Evolutionary conservation across 2,797 vertebrate genomes (phyloP), one percentile per base, ranked within the genome.

Genomic region (Linurgus olivaceus): DNA sequence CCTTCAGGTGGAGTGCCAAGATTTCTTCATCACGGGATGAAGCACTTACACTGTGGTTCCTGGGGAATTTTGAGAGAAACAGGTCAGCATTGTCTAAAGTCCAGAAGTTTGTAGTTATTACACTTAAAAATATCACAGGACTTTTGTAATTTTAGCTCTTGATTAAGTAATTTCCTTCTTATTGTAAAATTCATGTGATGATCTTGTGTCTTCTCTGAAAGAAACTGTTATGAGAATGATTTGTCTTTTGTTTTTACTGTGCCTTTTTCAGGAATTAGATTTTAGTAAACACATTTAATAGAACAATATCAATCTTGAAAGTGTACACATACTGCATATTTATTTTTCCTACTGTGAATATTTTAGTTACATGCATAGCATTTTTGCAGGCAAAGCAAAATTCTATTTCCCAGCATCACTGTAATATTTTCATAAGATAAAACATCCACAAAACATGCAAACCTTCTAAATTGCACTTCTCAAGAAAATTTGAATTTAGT

Each of bases 131-230:
- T 50, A 48, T 57, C 38, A 91, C 31, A 75, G 38, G 25, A 75
- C 47, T 95, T 59, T 35, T 31, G 21, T 79, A 94, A 95, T 97
- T 96, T 96, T 95, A 95, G 75, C 35, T 93, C 68, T 90, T 72
- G 47, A 88, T 68, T 42, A 92, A 92, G 71, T 82, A 85, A 81
- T 91, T 91, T 94, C 24, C 58, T 96, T 95, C 71, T 79, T 91
- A 33, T 40, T 84, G 62, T 76, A 91, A 87, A 89, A 93, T 61
- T 86, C 95, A 86, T 59, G 74, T 94, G 86, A 94, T 86, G 79
- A 87, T 96, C 86, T 93, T 70, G 50, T 55, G 80, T 90, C 66
- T 65, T 75, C 57, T 37, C 72, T 37, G 84, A 85, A 90, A 77
- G 11, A 86, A 86, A 88, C 24, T 76, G 61, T 51, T 84, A 8